Conservation (phyloP, 2,797 vertebrate species). For the Eidolon dupreanum region DNA sequence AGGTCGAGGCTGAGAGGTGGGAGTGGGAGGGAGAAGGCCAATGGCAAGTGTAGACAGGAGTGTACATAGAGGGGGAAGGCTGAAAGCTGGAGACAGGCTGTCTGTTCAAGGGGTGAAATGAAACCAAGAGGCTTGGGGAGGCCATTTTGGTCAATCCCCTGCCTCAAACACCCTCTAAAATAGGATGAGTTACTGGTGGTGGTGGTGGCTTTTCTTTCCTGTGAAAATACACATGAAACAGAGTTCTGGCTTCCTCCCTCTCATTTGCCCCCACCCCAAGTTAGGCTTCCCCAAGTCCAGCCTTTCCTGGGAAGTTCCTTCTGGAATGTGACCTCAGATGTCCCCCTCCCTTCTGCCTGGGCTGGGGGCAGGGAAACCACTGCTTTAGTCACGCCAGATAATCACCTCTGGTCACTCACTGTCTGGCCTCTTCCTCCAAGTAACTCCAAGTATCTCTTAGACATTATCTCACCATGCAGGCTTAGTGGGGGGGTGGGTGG, state of each 20-base stretch:
- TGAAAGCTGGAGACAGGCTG: background rate
- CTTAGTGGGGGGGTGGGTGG: background rate
- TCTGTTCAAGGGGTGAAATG: background rate
- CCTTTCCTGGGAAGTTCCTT: conserved; percentile 41
- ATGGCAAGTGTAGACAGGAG: background rate
- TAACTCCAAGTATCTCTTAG: conserved; percentile 76
- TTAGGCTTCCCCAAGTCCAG: background rate
- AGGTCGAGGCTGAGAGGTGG: background rate
- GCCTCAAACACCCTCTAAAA: background rate
- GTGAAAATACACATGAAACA: conserved; percentile 1
- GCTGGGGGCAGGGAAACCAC: conserved; percentile 68
- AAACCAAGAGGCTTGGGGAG: background rate
- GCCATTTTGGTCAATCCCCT: background rate
- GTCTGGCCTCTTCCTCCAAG: conserved; percentile 78
- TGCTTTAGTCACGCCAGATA: conserved; percentile 80
- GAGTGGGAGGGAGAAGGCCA: background rate
- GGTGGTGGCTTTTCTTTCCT: background rate
- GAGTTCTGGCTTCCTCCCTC: background rate
- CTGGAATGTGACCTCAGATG: conserved; percentile 46
- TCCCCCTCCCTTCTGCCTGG: conserved; percentile 57
- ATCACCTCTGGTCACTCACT: conserved; percentile 82
- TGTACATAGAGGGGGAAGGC: background rate
- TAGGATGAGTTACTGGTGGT: background rate
- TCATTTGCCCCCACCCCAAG: background rate
- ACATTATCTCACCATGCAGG: conserved; percentile 79